Evolutionary conservation across 1,140 invertebrate genomes (phyloP), one percentile per base, ranked within the genome.

Genomic region (Hormaphis cornu): DNA sequence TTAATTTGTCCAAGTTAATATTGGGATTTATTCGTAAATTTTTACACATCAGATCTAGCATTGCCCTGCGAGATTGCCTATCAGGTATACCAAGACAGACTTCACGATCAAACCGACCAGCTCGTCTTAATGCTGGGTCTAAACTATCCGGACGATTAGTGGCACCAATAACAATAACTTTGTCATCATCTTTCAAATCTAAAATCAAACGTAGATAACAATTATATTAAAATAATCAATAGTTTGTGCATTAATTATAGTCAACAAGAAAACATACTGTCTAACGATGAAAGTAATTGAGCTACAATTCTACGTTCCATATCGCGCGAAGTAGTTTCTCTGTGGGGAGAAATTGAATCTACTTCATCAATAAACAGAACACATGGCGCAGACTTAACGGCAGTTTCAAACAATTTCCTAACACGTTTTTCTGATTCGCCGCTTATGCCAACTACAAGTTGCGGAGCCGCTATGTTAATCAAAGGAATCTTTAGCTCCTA

Each of bases 291-390:
- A 7, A 95, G 80, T 37, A 98, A 80, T 78, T 98, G 95, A 18
- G 94, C 86, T 5, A 98, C 95, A 78, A 98, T 95, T 74, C 95
- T 80, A 72, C 88, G 83, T 76, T 98, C 94, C 94, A 98, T 98
- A 76, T 95, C 94, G 77, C 89, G 89, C 73, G 92, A 88, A 1
- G 93, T 90, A 72, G 85, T 88, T 70, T 95, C 87, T 76, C 93
- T 83, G 73, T 90, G 92, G 12, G 88, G 88, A 35, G 88, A 89
- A 69, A 97, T 87, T 26, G 89, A 86, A 82, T 97, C 95, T 66
- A 97, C 90, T 81, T 96, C 92, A 79, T 97, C 95, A 69, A 97
- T 87, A 74, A 97, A 94, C n/a, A 97, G 78, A 26, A 97, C 83
- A 78, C 91, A 91, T 0, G 92, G 91, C 35, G 89, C 84, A 35